Evolutionary conservation across 2,888 invertebrate species (phyloP).

Genomic region (Lasioglossum oenotherae): DNA sequence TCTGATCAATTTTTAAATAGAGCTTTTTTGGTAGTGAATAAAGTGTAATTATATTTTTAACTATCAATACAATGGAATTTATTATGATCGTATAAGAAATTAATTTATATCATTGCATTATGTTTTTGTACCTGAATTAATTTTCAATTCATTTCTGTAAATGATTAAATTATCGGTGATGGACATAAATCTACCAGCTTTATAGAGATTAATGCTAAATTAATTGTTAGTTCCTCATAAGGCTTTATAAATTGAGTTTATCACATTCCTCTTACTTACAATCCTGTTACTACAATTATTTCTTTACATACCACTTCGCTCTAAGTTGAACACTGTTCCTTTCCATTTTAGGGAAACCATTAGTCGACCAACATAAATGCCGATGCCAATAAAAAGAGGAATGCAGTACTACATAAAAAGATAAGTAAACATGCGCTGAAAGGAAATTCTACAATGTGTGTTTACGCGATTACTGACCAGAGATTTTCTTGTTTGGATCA

Average conservation of each 20-base stretch:
- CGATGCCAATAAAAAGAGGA: conserved; percentile 2
- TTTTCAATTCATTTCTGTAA: neutral
- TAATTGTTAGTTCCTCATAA: neutral
- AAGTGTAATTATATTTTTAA: neutral
- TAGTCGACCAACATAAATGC: neutral
- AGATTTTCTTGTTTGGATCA: neutral
- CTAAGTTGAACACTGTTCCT: neutral
- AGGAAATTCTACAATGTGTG: neutral
- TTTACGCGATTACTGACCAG: neutral
- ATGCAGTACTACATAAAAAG: neutral
- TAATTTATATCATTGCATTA: neutral
- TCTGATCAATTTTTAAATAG: neutral
- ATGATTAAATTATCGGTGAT: neutral
- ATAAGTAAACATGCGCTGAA: neutral
- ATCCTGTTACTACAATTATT: neutral
- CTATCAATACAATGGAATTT: neutral
- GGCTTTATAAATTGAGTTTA: neutral
- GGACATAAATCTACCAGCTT: neutral
- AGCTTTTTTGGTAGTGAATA: no score
- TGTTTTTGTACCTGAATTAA: neutral
- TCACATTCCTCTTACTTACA: neutral
- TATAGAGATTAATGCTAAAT: neutral
- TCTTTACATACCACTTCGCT: neutral
- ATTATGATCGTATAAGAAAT: neutral
- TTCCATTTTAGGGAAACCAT: neutral